Evolutionary conservation across 2,113 vertebrate genomes (phyloP).

Genomic region (Melozone crissalis): DNA sequence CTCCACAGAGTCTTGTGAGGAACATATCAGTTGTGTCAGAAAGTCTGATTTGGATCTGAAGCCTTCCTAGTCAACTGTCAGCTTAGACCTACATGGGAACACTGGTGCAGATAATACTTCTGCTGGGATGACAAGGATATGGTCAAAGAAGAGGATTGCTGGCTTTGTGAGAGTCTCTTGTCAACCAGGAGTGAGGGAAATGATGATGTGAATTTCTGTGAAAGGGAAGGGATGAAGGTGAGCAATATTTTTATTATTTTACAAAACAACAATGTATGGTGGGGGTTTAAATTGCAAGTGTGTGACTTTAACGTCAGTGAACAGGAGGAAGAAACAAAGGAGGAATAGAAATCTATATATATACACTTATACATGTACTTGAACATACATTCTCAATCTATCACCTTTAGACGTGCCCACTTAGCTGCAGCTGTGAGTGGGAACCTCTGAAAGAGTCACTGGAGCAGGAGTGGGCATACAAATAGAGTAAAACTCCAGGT

Average conservation of each 20-base stretch:
- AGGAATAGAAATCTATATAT: neutral
- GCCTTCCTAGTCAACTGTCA: conserved; percentile 35
- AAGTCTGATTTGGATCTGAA: conserved; percentile 35
- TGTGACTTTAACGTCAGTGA: neutral
- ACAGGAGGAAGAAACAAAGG: neutral
- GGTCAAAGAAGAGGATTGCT: conserved; percentile 18
- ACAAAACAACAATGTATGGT: neutral
- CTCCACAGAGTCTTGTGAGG: neutral
- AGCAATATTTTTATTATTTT: neutral
- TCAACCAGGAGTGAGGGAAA: neutral
- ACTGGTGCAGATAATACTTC: neutral
- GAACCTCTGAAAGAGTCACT: conserved; percentile 34
- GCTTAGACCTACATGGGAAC: neutral
- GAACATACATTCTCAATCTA: neutral
- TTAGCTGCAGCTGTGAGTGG: conserved; percentile 57
- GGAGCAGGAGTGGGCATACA: conserved; percentile 45
- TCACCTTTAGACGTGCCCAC: neutral
- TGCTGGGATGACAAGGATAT: neutral
- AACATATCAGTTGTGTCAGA: neutral
- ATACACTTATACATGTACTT: neutral
- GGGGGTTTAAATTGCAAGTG: neutral
- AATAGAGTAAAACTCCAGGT: conserved; percentile 55
- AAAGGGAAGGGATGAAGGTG: neutral
- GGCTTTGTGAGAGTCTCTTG: neutral
- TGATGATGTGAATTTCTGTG: neutral